Base-by-base conservation (phyloP, 1,140 invertebrate species). In the Limonius californicus region DNA sequence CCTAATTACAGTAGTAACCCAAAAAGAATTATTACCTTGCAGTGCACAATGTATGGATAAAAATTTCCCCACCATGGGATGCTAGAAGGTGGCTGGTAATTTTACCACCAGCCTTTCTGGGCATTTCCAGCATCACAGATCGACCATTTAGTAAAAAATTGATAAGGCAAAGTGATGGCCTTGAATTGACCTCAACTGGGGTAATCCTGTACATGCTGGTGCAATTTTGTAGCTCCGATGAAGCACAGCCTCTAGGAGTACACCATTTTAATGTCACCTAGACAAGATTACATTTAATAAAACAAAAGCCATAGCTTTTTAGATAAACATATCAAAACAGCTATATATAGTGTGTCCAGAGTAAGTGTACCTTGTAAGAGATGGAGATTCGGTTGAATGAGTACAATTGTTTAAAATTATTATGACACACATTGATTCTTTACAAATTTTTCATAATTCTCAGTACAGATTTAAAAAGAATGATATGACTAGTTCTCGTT, bases 41-140 rank as follows among this genome's bases (percentile, higher is more conserved):
- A 0, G 91, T 94, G 14, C 88, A 89, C 27, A 98, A 79, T 1
- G 92, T 91, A 68, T 98, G 95, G 63, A 98, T 94, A 79, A 95
- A 98, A 66, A 99, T 94, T 80, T 98, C 95, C 1, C 94, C 95
- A 1, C 93, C 94, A 70, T 98, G 95, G 1, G 93, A 90, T 0
- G 94, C 91, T 53, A 99, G 74, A 72, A 98, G 86, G 79, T 98
- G 95, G 7, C 94, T 96, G 35, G 94, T 91, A 0, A 92, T 88
- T 75, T 96, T 93, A 0, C 89, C 86, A 4, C 92, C 91, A 23
- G 88, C 85, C 77, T 94, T 94, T 21, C 89, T 79, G 0, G 92
- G 91, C 85, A 97, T 93, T 80, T 99, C 96, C 16, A 99, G 77
- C 84, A 97, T 93, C 0, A 98, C 96, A 0, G 94, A 94, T 27